Conservation (phyloP, 2,888 invertebrate genomes). For the Crossocerus cetratus region DNA sequence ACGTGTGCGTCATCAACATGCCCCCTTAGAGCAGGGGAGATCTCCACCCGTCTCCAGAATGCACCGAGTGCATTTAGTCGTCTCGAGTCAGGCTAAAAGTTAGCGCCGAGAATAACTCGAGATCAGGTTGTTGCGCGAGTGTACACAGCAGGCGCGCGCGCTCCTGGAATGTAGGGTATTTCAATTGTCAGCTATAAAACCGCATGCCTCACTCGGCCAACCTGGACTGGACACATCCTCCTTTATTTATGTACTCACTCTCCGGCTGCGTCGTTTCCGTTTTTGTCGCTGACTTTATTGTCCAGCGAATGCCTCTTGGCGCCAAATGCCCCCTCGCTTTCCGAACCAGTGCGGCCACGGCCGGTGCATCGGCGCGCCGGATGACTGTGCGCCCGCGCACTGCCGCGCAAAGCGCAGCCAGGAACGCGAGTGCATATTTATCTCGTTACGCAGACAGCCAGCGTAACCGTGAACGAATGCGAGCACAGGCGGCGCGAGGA, state of each 20-base stretch:
- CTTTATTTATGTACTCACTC: background rate
- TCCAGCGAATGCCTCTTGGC: background rate
- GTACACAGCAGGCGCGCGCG: background rate
- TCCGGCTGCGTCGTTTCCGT: background rate
- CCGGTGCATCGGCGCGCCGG: background rate
- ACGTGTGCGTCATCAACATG: background rate
- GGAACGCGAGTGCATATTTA: conserved; percentile 30
- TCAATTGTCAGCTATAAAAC: conserved; percentile 5
- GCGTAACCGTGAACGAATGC: conserved; percentile 38
- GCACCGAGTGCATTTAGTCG: too few species aligned
- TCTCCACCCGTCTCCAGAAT: too few species aligned
- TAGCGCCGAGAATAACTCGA: background rate
- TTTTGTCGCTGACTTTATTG: conserved; percentile 3
- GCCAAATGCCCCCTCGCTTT: background rate
- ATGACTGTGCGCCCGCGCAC: background rate
- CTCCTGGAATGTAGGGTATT: conserved; percentile 2
- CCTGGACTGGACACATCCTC: conserved; percentile 2
- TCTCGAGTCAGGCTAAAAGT: too few species aligned
- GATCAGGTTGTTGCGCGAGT: background rate
- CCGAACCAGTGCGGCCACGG: background rate
- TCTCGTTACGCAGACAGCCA: conserved; percentile 22
- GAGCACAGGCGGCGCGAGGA: conserved; percentile 24
- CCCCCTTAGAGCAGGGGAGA: background rate
- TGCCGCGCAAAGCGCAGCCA: background rate
- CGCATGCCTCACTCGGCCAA: conserved; percentile 1